A percentile compares a stretch with the other conserved stretches of the same genome.
These are phyloP conservation scores for Thalassoma bifasciatum DNA, from an alignment of 2,113 vertebrate species.

Conservation along the genomic window DNA sequence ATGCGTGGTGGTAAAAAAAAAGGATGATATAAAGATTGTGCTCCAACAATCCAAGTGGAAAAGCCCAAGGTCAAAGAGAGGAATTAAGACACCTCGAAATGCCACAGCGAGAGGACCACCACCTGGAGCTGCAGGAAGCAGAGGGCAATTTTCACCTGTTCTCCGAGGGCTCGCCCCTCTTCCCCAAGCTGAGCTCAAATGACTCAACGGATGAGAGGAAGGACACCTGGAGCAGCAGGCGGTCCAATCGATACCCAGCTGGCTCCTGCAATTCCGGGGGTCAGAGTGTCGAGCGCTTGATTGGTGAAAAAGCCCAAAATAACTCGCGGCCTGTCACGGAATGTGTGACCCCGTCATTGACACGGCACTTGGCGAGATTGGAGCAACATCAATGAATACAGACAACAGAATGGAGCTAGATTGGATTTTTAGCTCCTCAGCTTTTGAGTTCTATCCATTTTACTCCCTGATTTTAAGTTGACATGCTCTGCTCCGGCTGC, in stretches of 20 bases:
- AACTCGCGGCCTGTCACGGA: conserved; percentile 40
- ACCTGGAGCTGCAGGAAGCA: conserved; percentile 29
- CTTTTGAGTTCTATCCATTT: conserved; percentile 42
- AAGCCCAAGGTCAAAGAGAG: not conserved
- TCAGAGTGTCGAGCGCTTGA: conserved; percentile 53
- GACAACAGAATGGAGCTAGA: conserved; percentile 20
- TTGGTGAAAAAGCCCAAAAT: conserved; percentile 62
- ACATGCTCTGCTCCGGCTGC: conserved; percentile 10
- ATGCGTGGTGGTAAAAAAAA: not conserved
- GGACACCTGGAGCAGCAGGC: conserved; percentile 60
- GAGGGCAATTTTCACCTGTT: conserved; percentile 43
- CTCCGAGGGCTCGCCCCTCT: conserved; percentile 22
- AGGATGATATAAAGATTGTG: not conserved
- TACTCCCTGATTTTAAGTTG: conserved; percentile 23
- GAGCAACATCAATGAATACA: conserved; percentile 40
- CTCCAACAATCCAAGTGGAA: not conserved
- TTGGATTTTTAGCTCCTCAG: conserved; percentile 50
- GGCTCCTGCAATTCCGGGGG: conserved; percentile 31
- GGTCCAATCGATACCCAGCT: conserved; percentile 55
- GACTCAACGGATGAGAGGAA: conserved; percentile 35
- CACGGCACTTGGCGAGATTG: conserved; percentile 48
- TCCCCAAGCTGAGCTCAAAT: conserved; percentile 4
- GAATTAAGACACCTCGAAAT: conserved; percentile 30
- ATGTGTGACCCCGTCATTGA: conserved; percentile 53
- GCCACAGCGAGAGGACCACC: conserved; percentile 17